phyloP scores from a whole-genome alignment of 2,113 vertebrate genomes.

The Pyxicephalus adspersus region DNA sequence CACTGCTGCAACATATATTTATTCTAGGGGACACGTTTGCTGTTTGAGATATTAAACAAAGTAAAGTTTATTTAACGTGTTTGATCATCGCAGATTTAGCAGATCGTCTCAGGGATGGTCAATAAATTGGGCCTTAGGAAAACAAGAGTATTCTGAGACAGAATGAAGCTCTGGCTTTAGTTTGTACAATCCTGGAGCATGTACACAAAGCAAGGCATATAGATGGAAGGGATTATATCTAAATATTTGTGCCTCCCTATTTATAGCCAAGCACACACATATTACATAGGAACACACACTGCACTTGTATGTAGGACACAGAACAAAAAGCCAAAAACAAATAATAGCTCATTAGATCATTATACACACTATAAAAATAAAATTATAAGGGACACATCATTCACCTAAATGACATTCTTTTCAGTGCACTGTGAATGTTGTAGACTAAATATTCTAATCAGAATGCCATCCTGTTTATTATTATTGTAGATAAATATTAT shows the following conservation, averaged over 20 bases:
- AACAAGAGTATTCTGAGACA: conserved; percentile 46
- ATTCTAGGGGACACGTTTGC: conserved; percentile 61
- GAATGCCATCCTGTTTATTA: no score
- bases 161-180: conserved; percentile 49
- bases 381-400: no score
- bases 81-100: conserved; percentile 63
- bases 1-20: conserved; percentile 55
- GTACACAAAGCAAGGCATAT: conserved; percentile 47
- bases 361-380: no score
- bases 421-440: no score
- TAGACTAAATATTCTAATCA: no score
- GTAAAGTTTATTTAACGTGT: conserved; percentile 66
- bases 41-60: conserved; percentile 66
- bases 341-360: no score
- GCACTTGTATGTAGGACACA: not conserved
- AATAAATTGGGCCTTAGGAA: conserved; percentile 60
- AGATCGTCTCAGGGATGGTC: conserved; percentile 56
- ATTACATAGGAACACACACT: conserved; percentile 29
- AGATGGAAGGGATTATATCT: conserved; percentile 44
- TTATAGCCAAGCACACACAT: conserved; percentile 32
- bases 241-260: conserved; percentile 45
- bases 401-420: no score
- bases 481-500: no score
- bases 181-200: conserved; percentile 32
- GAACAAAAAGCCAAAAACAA: no score